Base-by-base conservation (phyloP, 2,113 vertebrate genomes). In the Gambusia holbrooki region DNA sequence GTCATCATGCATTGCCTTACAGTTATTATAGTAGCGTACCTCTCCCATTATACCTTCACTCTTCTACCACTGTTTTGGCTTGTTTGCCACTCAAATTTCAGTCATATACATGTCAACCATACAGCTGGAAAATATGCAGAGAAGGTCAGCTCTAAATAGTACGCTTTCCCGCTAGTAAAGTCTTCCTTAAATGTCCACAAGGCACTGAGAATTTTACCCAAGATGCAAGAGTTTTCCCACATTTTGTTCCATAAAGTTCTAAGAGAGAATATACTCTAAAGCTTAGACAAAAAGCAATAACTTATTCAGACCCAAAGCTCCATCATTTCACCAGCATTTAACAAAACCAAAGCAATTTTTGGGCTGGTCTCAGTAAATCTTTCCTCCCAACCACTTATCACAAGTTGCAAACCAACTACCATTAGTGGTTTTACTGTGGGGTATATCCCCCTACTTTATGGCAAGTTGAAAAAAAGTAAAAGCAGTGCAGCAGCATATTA, bases 1-100 rank as follows among this genome's bases (percentile, higher is more conserved):
- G 93, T 94, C 93, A 94, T 94, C 90, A 91, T 88, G 90, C 86
- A 83, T 73, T 77, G 87, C 85, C 84, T 84, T 87, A 86, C 87
- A 88, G 92, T 88, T 90, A 94, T 93, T 92, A 92, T 94, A 84
- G 92, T 84, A 91, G 92, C 87, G 89, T 90, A 91, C 90, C 90
- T 94, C 90, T 91, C 90, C 91, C 88, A 90, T 92, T 91, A 93
- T 93, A 92, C 86, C 90, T 93, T 90, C 79, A 80, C 84, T 90
- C 75, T 65, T 74, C 85, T 84, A 77, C 80, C 83, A 65, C 84
- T 78, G 67, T 85, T 90, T 88, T 88, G 84, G 85, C 88, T 81
- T 88, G 84, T 90, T 93, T 90, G 84, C 75, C 66, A 77, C 64
- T 61, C 84, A 85, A 84, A 84, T 90, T 79, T 83, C 82, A 87